Conservation (phyloP, 2,888 invertebrate species). For the Platyscelio sp. region DNA sequence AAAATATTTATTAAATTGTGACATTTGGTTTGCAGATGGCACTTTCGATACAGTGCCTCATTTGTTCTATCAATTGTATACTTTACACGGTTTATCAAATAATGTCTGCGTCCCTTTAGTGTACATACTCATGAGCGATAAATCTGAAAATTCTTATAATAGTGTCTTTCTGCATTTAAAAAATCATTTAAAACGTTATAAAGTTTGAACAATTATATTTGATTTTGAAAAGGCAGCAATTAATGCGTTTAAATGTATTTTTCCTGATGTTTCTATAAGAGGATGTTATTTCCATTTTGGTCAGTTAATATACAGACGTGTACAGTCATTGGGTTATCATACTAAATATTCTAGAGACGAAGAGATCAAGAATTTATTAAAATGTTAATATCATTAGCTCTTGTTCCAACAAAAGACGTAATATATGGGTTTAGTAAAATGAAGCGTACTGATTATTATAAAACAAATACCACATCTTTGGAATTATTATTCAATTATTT, state of each 20-base stretch:
- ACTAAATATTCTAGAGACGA: neutral
- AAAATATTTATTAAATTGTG: neutral
- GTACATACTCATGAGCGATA: conserved; percentile 11
- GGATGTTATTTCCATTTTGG: conserved; percentile 18
- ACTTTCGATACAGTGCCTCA: neutral
- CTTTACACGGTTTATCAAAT: conserved; percentile 1
- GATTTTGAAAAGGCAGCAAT: conserved; percentile 15
- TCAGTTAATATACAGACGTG: conserved; percentile 4
- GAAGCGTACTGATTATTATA: neutral
- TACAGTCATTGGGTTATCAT: neutral
- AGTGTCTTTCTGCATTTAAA: neutral
- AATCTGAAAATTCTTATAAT: conserved; percentile 2
- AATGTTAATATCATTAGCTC: conserved; percentile 22
- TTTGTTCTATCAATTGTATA: conserved; percentile 17
- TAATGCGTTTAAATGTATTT: conserved; percentile 9
- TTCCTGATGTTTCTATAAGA: conserved; percentile 8
- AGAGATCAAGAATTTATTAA: conserved; percentile 12
- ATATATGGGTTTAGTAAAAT: neutral
- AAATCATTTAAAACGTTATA: neutral
- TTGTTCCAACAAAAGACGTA: neutral
- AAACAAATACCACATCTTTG: neutral
- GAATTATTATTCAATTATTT: neutral
- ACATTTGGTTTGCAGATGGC: conserved; percentile 2
- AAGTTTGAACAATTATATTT: neutral
- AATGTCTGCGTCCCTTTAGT: conserved; percentile 1